Conservation (phyloP, 2,113 vertebrate species). For the Aptenodytes patagonicus region DNA sequence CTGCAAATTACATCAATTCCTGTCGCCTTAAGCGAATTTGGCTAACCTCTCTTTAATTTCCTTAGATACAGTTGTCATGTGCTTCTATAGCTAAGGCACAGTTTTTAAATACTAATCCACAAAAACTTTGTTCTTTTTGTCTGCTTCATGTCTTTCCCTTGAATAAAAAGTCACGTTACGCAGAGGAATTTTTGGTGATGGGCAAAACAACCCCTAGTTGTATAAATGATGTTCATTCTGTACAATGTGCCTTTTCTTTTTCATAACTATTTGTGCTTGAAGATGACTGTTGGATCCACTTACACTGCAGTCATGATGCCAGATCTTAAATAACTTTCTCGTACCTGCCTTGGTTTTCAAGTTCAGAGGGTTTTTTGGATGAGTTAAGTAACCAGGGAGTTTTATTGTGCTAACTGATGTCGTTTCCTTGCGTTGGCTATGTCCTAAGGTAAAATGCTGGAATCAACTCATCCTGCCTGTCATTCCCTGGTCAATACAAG, state of each 20-base stretch:
- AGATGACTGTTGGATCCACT: background rate
- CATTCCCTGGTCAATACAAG: background rate
- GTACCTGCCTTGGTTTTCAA: background rate
- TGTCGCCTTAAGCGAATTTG: background rate
- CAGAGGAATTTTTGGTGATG: slow-evolving; percentile 12
- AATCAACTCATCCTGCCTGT: background rate
- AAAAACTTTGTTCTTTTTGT: slow-evolving; percentile 22
- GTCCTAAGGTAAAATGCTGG: background rate
- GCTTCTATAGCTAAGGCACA: background rate
- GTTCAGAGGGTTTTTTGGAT: background rate
- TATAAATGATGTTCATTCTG: background rate
- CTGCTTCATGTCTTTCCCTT: background rate
- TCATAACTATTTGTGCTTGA: background rate
- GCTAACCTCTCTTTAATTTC: background rate
- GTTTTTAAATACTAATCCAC: background rate
- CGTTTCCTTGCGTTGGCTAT: background rate
- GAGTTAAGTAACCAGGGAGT: background rate
- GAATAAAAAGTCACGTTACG: background rate
- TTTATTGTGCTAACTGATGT: background rate
- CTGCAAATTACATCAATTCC: background rate
- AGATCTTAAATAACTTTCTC: background rate
- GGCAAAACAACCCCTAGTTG: background rate
- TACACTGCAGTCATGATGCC: background rate
- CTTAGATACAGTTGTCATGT: slow-evolving; percentile 12
- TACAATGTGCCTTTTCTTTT: slow-evolving; percentile 50